Base-by-base conservation (phyloP, 2,113 vertebrate genomes). In the Symphodus melops region DNA sequence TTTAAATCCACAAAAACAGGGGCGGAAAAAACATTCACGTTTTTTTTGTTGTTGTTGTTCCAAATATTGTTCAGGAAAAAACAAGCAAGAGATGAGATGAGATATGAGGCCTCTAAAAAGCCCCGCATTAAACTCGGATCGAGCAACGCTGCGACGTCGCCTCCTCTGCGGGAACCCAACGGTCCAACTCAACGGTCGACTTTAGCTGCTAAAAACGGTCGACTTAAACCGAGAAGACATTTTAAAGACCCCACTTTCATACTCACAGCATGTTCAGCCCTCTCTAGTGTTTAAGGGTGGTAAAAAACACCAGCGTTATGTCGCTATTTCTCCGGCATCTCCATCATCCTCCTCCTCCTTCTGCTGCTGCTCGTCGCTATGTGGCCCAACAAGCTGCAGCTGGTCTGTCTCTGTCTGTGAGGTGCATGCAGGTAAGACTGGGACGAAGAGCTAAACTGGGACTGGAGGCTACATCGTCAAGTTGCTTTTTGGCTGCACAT, bases 211-310 rank as follows among this genome's bases (percentile, higher is more conserved):
- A 57, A 72, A 46, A n/a, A n/a, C n/a, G 9, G 28, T 9, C 0
- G 11, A 28, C 41, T 10, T 69, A 81, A 72, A 44, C 10, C 14
- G 2, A 1, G 2, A 0, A 9, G 1, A 10, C 33, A 66, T 20
- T 0, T 4, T 28, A 28, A 17, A n/a, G 63, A 5, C 1, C 1
- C 4, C 0, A 0, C 13, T 33, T 20, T 13, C 1, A 23, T 42
- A 90, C 88, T 87, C 54, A 88, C 90, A 56, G 76, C 72, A 62
- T 46, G 11, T 9, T 36, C 41, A 2, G 61, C 3, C 6, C 53
- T n/a, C n/a, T n/a, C 55, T 2, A 8, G n/a, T 28, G 28, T 51
- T 19, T 4, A 16, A 8, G 44, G 9, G 48, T n/a, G n/a, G n/a
- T n/a, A n/a, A n/a, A n/a, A 41, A 61, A 36, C 42, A 3, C 52